phyloP scores from a whole-genome alignment of 2,113 vertebrate species.

The Nematolebias whitei region DNA sequence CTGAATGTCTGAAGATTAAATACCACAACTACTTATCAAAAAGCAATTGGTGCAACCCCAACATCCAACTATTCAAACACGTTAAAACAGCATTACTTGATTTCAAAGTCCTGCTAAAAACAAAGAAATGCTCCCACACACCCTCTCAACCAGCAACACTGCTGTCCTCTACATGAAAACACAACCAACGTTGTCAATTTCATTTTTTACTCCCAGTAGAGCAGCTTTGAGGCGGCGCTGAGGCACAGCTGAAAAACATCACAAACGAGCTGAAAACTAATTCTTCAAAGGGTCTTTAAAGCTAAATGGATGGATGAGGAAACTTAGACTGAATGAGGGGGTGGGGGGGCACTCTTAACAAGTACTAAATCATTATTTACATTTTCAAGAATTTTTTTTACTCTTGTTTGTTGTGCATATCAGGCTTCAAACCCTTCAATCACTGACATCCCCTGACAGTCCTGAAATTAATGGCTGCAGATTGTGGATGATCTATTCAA shows the following conservation, averaged over 20 bases:
- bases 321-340: constrained; percentile 59
- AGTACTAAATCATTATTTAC: constrained; percentile 47
- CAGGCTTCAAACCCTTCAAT: constrained; percentile 6
- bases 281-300: constrained; percentile 75
- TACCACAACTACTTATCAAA: too few relatives aligned
- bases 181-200: constrained; percentile 43
- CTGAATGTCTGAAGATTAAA: too few relatives aligned
- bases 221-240: constrained; percentile 36
- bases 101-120: constrained; percentile 5
- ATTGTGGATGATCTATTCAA: not conserved
- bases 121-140: not conserved
- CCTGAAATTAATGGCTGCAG: not conserved
- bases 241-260: constrained; percentile 59
- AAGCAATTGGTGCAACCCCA: too few relatives aligned
- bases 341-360: constrained; percentile 23
- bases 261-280: constrained; percentile 53
- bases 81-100: not conserved
- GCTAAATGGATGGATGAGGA: constrained; percentile 62
- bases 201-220: constrained; percentile 37
- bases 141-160: not conserved
- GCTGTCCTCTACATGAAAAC: constrained; percentile 34
- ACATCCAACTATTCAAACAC: not conserved
- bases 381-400: constrained; percentile 37
- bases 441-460: not conserved
- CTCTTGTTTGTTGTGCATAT: not conserved